Conservation (phyloP, 2,888 invertebrate species). For the Linnaemya tessellans region DNA sequence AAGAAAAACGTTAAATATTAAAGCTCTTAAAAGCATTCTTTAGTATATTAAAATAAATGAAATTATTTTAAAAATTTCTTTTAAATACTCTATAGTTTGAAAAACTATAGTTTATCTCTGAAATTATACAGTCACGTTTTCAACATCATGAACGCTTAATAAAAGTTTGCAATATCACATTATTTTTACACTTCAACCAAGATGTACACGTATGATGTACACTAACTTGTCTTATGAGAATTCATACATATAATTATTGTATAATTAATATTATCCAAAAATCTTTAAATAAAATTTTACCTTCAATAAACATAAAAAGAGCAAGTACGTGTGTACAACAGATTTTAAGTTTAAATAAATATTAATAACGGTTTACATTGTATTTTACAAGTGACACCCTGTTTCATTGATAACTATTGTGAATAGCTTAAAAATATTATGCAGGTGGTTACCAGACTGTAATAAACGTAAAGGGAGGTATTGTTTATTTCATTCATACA, state of each 20-base stretch:
- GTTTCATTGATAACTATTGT: not conserved
- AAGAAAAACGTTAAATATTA: not conserved
- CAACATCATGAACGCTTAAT: conserved; percentile 8
- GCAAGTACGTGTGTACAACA: too few species aligned
- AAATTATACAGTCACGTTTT: conserved; percentile 54
- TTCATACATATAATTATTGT: too few species aligned
- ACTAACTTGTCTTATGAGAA: not conserved
- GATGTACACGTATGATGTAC: not conserved
- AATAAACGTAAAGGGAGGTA: not conserved
- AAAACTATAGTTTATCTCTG: conserved; percentile 35
- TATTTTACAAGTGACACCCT: not conserved
- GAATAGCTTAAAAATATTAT: not conserved
- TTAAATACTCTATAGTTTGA: conserved; percentile 25
- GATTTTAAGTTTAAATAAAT: not conserved
- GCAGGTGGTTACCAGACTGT: not conserved
- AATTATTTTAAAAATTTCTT: conserved; percentile 1
- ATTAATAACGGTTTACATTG: not conserved
- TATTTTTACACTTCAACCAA: not conserved
- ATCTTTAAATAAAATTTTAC: not conserved
- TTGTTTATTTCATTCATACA: too few species aligned
- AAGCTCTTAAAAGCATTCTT: conserved; percentile 31
- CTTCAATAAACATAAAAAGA: too few species aligned
- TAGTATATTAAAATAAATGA: not conserved
- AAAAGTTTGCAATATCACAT: not conserved
- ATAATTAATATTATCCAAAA: too few species aligned